Percentiles rank a stretch among this genome's conserved stretches.
phyloP scores from a whole-genome alignment of 2,888 invertebrate genomes.

The Cantharis nigra region DNA sequence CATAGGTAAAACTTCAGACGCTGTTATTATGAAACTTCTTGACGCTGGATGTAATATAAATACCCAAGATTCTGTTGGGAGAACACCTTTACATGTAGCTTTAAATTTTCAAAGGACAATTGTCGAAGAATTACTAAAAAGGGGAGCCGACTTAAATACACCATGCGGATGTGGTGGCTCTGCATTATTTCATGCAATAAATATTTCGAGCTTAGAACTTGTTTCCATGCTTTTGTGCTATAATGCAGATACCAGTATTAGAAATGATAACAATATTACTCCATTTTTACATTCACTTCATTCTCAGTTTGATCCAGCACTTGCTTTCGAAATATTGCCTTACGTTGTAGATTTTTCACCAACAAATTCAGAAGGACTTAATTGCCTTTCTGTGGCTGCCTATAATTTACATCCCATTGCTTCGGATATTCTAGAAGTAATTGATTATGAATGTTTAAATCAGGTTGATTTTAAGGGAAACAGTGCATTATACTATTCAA shows the following conservation, averaged over 20 bases:
- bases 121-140: constrained; percentile 36
- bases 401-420: constrained; percentile 33
- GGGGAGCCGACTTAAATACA: constrained; percentile 41
- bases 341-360: constrained; percentile 39
- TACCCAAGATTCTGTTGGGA: constrained; percentile 32
- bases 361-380: constrained; percentile 30
- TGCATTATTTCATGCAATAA: constrained; percentile 41
- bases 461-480: constrained; percentile 21
- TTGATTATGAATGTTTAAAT: constrained; percentile 39
- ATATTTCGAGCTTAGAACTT: constrained; percentile 32
- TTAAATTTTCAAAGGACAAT: constrained; percentile 31
- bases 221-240: constrained; percentile 44
- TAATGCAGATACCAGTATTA: constrained; percentile 39
- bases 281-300: constrained; percentile 41
- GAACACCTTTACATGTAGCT: constrained; percentile 42
- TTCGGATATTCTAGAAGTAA: constrained; percentile 32
- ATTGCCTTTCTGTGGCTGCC: constrained; percentile 37
- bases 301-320: constrained; percentile 21
- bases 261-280: constrained; percentile 28
- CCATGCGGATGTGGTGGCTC: constrained; percentile 37
- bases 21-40: constrained; percentile 34
- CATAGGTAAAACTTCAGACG: constrained; percentile 23
- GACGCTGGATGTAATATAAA: constrained; percentile 40
- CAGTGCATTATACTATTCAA: constrained; percentile 1
- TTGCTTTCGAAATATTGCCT: constrained; percentile 37